Evolutionary conservation across 2,113 vertebrate species (phyloP).

Genomic region (Felis chaus): DNA sequence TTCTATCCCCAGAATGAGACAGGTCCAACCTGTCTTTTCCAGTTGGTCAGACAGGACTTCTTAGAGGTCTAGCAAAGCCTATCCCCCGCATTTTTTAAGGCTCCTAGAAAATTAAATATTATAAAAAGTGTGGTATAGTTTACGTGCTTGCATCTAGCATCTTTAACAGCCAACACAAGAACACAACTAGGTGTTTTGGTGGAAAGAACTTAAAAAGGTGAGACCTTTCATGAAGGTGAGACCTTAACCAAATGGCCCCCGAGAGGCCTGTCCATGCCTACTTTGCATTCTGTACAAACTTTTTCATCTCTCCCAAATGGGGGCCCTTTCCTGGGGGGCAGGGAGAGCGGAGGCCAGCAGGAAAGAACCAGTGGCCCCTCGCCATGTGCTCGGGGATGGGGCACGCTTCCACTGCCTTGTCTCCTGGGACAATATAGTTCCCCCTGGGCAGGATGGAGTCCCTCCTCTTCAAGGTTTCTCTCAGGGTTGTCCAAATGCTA

Average conservation of each 20-base stretch:
- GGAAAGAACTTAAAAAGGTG: not conserved
- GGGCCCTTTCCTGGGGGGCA: not conserved
- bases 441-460: too few species aligned
- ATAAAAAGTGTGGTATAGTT: not conserved
- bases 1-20: not conserved
- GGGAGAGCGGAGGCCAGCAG: too few species aligned
- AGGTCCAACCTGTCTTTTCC: not conserved
- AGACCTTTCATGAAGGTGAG: not conserved
- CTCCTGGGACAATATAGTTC: not conserved
- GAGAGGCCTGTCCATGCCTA: not conserved
- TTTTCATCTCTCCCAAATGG: not conserved
- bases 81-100: not conserved
- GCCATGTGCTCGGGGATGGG: not conserved
- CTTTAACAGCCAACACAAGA: not conserved
- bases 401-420: not conserved
- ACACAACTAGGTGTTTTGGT: not conserved
- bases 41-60: not conserved
- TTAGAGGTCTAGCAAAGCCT: not conserved
- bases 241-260: not conserved
- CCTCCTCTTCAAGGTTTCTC: not conserved
- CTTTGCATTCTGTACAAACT: not conserved
- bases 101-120: not conserved
- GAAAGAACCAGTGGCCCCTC: not conserved
- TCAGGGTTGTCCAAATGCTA: not conserved
- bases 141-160: not conserved